Evolutionary conservation across 2,888 invertebrate species (phyloP).

Genomic region (Scaptomyza caliginosa): DNA sequence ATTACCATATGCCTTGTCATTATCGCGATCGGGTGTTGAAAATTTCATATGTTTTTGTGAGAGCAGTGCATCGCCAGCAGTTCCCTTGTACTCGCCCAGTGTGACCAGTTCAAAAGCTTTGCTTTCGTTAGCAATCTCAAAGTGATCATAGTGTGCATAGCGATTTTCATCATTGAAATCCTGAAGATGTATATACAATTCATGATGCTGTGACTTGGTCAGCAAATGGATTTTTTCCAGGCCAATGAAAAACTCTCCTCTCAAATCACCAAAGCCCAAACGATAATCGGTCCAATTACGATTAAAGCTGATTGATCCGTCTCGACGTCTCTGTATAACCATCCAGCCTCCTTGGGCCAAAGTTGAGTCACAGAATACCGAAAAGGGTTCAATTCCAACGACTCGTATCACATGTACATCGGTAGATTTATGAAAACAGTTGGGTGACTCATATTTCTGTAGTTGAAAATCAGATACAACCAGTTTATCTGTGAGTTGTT

Average conservation of each 20-base stretch:
- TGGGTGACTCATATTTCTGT: conserved; percentile 14
- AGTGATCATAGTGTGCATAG: conserved; percentile 86
- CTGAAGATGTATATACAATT: conserved; percentile 87
- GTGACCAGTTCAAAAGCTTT: conserved; percentile 87
- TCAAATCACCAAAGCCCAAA: conserved; percentile 88
- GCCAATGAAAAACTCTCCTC: conserved; percentile 89
- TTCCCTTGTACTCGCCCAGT: conserved; percentile 87
- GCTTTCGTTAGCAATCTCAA: conserved; percentile 87
- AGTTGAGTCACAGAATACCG: conserved; percentile 84
- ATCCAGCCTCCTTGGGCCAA: conserved; percentile 88
- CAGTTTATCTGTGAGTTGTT: background rate
- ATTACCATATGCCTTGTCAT: conserved; percentile 87
- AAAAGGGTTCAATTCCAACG: conserved; percentile 84
- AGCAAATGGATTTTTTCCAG: conserved; percentile 86
- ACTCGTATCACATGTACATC: conserved; percentile 33
- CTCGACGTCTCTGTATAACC: conserved; percentile 87
- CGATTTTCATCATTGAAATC: conserved; percentile 86
- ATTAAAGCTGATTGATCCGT: conserved; percentile 87
- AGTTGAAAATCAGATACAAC: background rate
- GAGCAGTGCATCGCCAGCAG: conserved; percentile 87
- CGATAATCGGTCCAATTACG: conserved; percentile 88
- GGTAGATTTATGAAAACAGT: conserved; percentile 20
- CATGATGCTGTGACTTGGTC: conserved; percentile 81
- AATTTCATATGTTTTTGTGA: conserved; percentile 89
- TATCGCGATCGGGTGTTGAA: conserved; percentile 88